These are phyloP conservation scores for Meliscaeva auricollis DNA, from an alignment of 2,888 invertebrate species.

Conservation along the genomic window DNA sequence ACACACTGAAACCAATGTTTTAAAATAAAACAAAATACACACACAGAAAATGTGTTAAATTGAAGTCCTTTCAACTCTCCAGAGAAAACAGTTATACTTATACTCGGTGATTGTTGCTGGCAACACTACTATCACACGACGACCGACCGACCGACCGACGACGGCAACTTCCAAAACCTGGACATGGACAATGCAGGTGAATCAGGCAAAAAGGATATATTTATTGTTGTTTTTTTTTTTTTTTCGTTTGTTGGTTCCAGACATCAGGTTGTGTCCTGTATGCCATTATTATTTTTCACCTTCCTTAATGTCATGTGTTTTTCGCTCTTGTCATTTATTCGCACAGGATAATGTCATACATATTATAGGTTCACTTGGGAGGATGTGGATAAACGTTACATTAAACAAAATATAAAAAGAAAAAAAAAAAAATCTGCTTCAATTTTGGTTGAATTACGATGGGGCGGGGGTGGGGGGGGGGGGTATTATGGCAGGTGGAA, in stretches of 20 bases:
- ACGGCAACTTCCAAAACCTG: not conserved
- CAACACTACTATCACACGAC: not conserved
- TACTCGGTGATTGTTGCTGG: conserved; percentile 21
- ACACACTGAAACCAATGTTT: conserved; percentile 1
- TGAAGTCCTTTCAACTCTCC: conserved; percentile 1
- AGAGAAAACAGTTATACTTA: not conserved
- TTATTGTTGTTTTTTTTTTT: not conserved
- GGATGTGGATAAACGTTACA: conserved; percentile 25
- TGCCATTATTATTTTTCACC: conserved; percentile 49
- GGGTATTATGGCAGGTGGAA: not conserved
- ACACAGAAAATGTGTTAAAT: conserved; percentile 50
- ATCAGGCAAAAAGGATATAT: conserved; percentile 47
- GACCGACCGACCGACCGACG: not conserved
- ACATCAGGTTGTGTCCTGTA: conserved; percentile 25
- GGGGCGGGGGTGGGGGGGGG: not conserved
- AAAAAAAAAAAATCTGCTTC: conserved; percentile 22
- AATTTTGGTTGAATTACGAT: conserved; percentile 5
- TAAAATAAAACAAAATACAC: conserved; percentile 8
- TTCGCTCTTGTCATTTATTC: conserved; percentile 52
- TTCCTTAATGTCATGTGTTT: conserved; percentile 44
- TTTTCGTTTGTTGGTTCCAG: not conserved
- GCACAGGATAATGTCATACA: conserved; percentile 30
- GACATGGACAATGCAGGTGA: conserved; percentile 45
- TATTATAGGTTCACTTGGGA: not conserved
- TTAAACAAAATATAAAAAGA: not conserved